Base-by-base conservation (phyloP, 2,888 invertebrate species). In the Drosophila borborema region DNA sequence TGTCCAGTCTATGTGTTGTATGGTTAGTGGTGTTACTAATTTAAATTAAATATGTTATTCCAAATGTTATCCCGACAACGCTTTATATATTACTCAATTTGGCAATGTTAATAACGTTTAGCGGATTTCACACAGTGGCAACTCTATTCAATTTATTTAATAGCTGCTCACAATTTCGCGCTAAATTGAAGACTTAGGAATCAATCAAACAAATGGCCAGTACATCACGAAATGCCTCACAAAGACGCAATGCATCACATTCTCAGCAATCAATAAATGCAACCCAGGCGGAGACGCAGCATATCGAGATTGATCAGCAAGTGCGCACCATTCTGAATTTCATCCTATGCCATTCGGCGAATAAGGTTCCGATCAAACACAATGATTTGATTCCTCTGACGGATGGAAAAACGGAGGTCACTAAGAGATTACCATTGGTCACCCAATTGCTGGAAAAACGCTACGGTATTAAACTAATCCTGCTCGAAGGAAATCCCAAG, bases 291-390 rank as follows among this genome's bases (percentile, higher is more conserved):
- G 49, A 53, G 41, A 1, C 40, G 1, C 16, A 56, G 9, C 14
- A 7, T 8, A 7, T 14, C 7, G 12, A 20, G 6, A 20, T 74
- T 6, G 78, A 80, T 45, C 53, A 66, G 1, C 70, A 74, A 55
- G 76, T 76, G 12, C 71, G 70, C 3, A 55, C 56, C 2, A 48
- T 85, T 6, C 12, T 88, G 7, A 85, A 87, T 41, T 89, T 64
- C 34, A 64, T 86, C 16, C 43, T 86, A 6, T 71, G 81, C 12
- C 81, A 86, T 54, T 71, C 70, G 0, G 75, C 83, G 5, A 72
- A 78, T 12, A 74, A 80, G 56, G 38, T 75, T 10, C 79, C 86
- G 0, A 74, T 86, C 0, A 86, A 88, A 61, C 48, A 64, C 5
- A 76, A 48, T 31, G 88, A 86, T 31, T 43, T 86, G 14, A 4